Percentiles rank a stretch among this genome's conserved stretches.
Evolutionary conservation across 2,888 invertebrate species (phyloP).

Genomic region (Netelia inedita): DNA sequence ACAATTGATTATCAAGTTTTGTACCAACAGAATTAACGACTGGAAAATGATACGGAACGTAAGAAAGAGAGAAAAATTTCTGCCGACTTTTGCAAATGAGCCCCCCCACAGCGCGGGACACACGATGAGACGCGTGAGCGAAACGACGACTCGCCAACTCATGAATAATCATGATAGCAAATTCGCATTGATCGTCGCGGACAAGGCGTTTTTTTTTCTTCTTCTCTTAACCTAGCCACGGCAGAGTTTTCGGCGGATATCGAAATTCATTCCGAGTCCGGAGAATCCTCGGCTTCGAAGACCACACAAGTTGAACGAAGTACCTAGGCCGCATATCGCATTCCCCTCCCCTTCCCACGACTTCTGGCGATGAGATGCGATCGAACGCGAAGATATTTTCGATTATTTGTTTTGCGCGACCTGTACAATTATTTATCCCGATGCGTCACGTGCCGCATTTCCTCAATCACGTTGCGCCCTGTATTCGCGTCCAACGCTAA

Average conservation of each 20-base stretch:
- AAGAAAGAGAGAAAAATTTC: conserved; percentile 51
- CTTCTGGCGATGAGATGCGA: conserved; percentile 33
- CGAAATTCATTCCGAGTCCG: conserved; percentile 50
- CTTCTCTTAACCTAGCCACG: conserved; percentile 23
- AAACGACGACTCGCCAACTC: conserved; percentile 55
- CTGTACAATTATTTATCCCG: background rate
- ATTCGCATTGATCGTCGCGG: conserved; percentile 65
- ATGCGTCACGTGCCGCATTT: conserved; percentile 35
- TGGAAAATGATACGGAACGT: conserved; percentile 1
- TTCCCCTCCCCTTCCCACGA: conserved; percentile 5
- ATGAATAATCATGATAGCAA: conserved; percentile 74
- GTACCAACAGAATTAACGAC: too few species aligned
- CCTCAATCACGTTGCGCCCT: background rate
- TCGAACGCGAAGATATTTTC: conserved; percentile 31
- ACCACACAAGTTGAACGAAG: conserved; percentile 58
- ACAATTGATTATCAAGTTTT: too few species aligned
- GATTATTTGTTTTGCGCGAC: conserved; percentile 37
- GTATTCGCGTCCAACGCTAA: background rate
- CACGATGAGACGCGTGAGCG: conserved; percentile 16
- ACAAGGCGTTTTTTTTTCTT: background rate
- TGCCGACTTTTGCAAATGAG: conserved; percentile 43
- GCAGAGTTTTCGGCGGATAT: conserved; percentile 53
- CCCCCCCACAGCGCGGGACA: conserved; percentile 46
- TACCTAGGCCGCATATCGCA: background rate
- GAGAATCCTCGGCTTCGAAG: conserved; percentile 26